Evolutionary conservation across 2,888 invertebrate genomes (phyloP).

Genomic region (Pycnomerus fuliginosus): DNA sequence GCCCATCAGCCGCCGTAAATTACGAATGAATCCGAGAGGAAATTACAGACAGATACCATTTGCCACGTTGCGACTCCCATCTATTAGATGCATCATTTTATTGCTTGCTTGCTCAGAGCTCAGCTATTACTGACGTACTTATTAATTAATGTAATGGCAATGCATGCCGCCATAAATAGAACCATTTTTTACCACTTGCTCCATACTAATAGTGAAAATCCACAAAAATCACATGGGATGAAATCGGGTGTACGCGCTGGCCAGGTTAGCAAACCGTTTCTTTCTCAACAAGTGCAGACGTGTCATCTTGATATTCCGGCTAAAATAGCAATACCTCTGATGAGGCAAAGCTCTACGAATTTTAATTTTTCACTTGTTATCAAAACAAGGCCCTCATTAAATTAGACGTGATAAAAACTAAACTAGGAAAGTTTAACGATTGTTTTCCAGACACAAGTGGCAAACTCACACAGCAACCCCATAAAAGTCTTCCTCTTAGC

Average conservation of each 20-base stretch:
- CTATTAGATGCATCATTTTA: constrained; percentile 24
- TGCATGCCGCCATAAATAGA: no score
- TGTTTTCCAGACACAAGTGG: constrained; percentile 19
- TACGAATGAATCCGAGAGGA: constrained; percentile 41
- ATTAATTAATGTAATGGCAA: constrained; percentile 2
- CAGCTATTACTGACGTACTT: constrained; percentile 5
- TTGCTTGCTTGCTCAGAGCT: constrained; percentile 13
- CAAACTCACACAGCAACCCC: constrained; percentile 15
- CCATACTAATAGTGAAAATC: no score
- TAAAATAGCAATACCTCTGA: no score
- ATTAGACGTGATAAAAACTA: constrained; percentile 15
- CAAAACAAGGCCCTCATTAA: no score
- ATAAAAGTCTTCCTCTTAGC: constrained; percentile 13
- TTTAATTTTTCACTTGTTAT: no score
- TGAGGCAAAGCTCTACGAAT: no score
- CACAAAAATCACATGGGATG: no score
- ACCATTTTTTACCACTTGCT: no score
- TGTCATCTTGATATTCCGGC: no score
- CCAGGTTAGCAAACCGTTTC: no score
- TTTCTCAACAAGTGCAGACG: no score
- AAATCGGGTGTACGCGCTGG: no score
- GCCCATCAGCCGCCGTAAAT: constrained; percentile 49
- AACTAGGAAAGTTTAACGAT: constrained; percentile 16
- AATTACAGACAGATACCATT: constrained; percentile 41
- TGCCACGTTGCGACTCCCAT: constrained; percentile 32